phyloP scores from a whole-genome alignment of 2,113 vertebrate species.

The Pipa parva region DNA sequence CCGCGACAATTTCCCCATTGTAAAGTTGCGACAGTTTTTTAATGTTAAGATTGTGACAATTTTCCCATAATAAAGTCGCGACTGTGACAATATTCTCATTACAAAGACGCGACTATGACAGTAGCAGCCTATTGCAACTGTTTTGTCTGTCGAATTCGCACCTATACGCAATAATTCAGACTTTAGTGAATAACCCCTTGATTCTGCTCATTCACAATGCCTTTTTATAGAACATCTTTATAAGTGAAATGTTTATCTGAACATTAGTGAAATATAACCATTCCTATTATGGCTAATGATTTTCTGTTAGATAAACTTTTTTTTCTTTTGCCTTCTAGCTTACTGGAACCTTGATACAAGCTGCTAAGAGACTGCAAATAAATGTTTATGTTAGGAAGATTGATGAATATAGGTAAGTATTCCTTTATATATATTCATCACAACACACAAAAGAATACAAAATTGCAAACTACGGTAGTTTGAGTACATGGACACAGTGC shows the following conservation, averaged over 20 bases:
- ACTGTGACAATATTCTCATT: too few species aligned
- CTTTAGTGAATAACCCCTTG: too few species aligned
- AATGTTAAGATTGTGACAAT: too few species aligned
- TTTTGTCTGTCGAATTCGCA: too few species aligned
- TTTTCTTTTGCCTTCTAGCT: conserved; percentile 64
- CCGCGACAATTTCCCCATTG: too few species aligned
- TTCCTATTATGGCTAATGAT: accelerated
- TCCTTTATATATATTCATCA: background rate
- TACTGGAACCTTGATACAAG: conserved; percentile 79
- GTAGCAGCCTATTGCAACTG: too few species aligned
- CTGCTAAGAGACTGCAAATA: conserved; percentile 84
- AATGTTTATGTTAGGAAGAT: conserved; percentile 75
- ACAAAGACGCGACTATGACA: too few species aligned
- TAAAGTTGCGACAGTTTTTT: too few species aligned
- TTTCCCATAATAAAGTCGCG: too few species aligned
- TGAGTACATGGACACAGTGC: background rate
- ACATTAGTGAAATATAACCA: background rate
- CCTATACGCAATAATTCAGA: too few species aligned
- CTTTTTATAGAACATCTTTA: background rate
- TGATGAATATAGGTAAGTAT: conserved; percentile 73
- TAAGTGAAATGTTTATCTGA: background rate
- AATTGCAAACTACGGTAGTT: background rate
- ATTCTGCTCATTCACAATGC: background rate
- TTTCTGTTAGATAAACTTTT: background rate
- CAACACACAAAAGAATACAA: background rate